Conservation (phyloP, 2,888 invertebrate genomes). For the Orgyia antiqua region DNA sequence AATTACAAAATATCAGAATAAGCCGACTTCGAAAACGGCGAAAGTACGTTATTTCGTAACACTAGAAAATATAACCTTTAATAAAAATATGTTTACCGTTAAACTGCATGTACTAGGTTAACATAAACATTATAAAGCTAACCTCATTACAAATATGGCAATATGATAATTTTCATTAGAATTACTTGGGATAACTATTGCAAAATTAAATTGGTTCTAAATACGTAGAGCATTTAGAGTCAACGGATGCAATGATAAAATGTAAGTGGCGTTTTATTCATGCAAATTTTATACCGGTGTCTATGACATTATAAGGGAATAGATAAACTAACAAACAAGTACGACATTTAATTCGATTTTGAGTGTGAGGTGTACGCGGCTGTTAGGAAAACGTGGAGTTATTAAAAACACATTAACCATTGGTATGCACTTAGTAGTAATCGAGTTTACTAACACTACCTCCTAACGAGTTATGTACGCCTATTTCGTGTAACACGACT, state of each 20-base stretch:
- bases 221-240: slow-evolving; percentile 24
- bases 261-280: slow-evolving; percentile 13
- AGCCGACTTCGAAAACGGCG: too few relatives aligned
- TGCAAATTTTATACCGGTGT: slow-evolving; percentile 20
- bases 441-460: slow-evolving; percentile 27
- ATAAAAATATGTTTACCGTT: too few relatives aligned
- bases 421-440: slow-evolving; percentile 33
- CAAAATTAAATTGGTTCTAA: slow-evolving; percentile 15
- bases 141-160: slow-evolving; percentile 14
- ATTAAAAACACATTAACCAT: slow-evolving; percentile 53
- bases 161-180: slow-evolving; percentile 24
- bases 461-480: slow-evolving; percentile 33
- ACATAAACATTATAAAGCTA: too few relatives aligned
- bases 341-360: slow-evolving; percentile 3
- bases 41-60: too few relatives aligned
- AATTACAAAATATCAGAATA: too few relatives aligned
- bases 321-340: slow-evolving; percentile 14
- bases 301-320: slow-evolving; percentile 12
- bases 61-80: too few relatives aligned
- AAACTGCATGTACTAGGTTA: too few relatives aligned
- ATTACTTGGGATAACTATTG: too few relatives aligned
- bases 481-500: slow-evolving; percentile 16
- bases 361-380: slow-evolving; percentile 32
- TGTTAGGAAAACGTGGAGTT: slow-evolving; percentile 34
- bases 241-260: slow-evolving; percentile 28